Base-by-base conservation (phyloP, 1,140 invertebrate species). In the Panulirus ornatus region DNA sequence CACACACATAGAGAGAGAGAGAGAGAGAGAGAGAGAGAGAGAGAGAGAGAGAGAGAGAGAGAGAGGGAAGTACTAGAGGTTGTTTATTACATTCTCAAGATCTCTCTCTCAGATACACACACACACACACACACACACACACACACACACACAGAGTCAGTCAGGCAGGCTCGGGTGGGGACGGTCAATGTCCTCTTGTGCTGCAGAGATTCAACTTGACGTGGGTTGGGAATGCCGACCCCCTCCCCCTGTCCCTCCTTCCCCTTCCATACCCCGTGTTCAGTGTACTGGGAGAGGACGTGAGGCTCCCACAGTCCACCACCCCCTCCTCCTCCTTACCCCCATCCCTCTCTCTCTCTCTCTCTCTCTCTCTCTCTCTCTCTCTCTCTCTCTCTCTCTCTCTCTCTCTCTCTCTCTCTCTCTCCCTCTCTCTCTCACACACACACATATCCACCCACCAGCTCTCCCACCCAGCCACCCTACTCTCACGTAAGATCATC, bases 321-420 rank as follows among this genome's bases (percentile, higher is more conserved):
- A n/a, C 51, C 79, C 79, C 36, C 54, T 63, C 81, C 54, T 83
- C 66, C 58, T 66, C 81, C 51, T 54, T 51, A 36, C 81, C 58
- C 38, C 27, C 66, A 42, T 19, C 38, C 58, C 36, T 44, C 27
- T 19, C 30, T 14, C 22, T 6, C 63, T 44, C 14, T 1, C 27
- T 2, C 42, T 27, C 63, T 27, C 34, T 36, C 27, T 2, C 16
- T 19, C 79, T 36, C 11, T 36, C 22, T 27, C 51, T 76, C 38
- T 42, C 44, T 44, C 9, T 44, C 76, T 79, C 22, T 1, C n/a
- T 27, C 34, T 51, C 30, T 44, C 5, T 78, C 34, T 0, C 16
- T 19, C 76, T 47, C 42, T 51, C 44, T 34, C 6, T 9, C 54
- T 58, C 6, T 22, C 5, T 58, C 54, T 8, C 19, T 22, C 6